Percentiles rank a stretch among this genome's conserved stretches.
These are phyloP conservation scores for Ailuropoda melanoleuca DNA, from an alignment of 2,113 vertebrate genomes.

Conservation along the genomic window DNA sequence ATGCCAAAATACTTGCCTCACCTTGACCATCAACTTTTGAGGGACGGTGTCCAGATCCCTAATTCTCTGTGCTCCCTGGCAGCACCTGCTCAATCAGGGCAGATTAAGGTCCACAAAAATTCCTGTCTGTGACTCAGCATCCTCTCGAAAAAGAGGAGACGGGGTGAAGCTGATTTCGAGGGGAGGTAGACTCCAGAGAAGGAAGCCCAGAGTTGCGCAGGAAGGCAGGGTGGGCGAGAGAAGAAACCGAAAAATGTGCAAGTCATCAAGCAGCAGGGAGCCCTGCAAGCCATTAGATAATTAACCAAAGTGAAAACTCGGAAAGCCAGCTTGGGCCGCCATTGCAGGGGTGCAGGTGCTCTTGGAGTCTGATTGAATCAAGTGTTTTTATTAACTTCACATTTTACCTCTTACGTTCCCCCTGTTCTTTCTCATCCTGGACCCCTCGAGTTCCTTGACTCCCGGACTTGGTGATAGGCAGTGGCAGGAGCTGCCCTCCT, in stretches of 20 bases:
- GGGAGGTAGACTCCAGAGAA: not conserved
- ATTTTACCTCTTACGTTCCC: constrained; percentile 84
- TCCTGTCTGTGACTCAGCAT: not conserved
- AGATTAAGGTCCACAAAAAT: not conserved
- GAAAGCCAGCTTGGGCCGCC: constrained; percentile 69
- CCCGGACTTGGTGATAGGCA: constrained; percentile 80
- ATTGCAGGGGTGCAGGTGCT: constrained; percentile 66
- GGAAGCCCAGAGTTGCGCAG: constrained; percentile 14
- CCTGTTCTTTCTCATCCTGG: constrained; percentile 81
- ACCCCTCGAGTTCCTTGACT: constrained; percentile 67
- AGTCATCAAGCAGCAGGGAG: constrained; percentile 77
- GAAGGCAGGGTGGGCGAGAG: constrained; percentile 35
- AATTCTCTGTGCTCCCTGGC: not conserved
- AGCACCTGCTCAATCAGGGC: not conserved
- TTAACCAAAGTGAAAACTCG: constrained; percentile 79
- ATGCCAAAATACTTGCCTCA: not conserved
- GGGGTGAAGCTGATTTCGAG: not conserved
- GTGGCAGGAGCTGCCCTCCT: constrained; percentile 81
- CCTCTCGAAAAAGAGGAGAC: not conserved
- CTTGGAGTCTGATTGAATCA: constrained; percentile 83
- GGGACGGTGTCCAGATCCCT: not conserved
- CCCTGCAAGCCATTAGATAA: constrained; percentile 84
- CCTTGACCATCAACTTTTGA: not conserved
- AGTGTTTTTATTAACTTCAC: constrained; percentile 87
- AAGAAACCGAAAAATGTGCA: constrained; percentile 75